Evolutionary conservation across 2,888 invertebrate species (phyloP), one percentile per base, ranked within the genome.

Genomic region (Amiota mariae): DNA sequence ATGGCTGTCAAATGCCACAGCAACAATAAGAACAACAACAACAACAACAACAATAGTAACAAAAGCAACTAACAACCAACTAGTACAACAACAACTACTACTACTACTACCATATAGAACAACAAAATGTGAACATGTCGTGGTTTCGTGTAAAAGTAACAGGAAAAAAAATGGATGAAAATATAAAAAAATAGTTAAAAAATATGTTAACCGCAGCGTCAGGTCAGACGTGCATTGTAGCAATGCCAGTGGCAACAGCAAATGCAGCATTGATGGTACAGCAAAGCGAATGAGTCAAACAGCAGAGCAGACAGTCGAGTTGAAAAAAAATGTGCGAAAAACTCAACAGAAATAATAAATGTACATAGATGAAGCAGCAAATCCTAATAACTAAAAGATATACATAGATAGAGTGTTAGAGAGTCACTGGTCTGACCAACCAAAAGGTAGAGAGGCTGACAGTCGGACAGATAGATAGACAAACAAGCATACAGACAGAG

Each of bases 141-240:
- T 6, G 36, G 36, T 36, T 36, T 36, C 36, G 36, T 36, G 36
- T 36, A 6, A 36, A 36, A 36, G 24, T 24, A 36, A 6, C 2
- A 36, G 46, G 6, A 46, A 36, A 63, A 63, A 63, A 63, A 18
- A 47, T 3, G 48, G 85, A 83, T 85, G 82, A 83, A 83, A 83
- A 84, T 85, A 85, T 83, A 20, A 20, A 83, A 85, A 78, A 84
- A 85, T 85, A 84, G 83, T 85, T 83, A 82, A 83, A 83, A 83
- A 85, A 83, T 83, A 85, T 83, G 83, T 83, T 83, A 83, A 83
- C 83, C 83, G 82, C 83, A 83, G 81, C 82, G 82, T 79, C 82
- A 83, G 85, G 85, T 83, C 83, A 85, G 84, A 84, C 84, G 85
- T 83, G 78, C 78, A 79, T 48, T 68, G 64, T n/a, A 13, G 54